Evolutionary conservation across 2,888 invertebrate species (phyloP).

Genomic region (Morpho achilles): DNA sequence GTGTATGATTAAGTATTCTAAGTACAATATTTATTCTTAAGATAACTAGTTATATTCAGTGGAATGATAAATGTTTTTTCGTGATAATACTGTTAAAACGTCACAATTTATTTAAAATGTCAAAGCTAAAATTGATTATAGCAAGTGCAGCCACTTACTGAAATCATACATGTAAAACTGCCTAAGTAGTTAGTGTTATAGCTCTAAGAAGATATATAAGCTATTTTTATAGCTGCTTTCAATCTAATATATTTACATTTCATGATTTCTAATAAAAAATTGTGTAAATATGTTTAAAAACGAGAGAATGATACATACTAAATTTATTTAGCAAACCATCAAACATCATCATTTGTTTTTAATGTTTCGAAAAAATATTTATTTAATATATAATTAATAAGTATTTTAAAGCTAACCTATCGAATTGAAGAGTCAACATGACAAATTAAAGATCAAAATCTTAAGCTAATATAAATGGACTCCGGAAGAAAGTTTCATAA

Average conservation of each 20-base stretch:
- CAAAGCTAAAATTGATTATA: neutral
- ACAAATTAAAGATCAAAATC: neutral
- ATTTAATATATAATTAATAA: no score
- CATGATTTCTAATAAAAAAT: slow-evolving; percentile 7
- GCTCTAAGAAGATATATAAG: slow-evolving; percentile 3
- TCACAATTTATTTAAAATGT: slow-evolving; percentile 1
- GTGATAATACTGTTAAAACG: slow-evolving; percentile 17
- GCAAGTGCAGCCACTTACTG: neutral
- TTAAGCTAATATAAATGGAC: neutral
- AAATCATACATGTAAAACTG: neutral
- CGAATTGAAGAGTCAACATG: no score
- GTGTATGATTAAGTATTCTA: slow-evolving; percentile 4
- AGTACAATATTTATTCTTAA: slow-evolving; percentile 18
- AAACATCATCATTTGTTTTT: neutral
- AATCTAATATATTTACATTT: slow-evolving; percentile 5
- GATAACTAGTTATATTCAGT: slow-evolving; percentile 18
- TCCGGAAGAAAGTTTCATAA: slow-evolving; percentile 2
- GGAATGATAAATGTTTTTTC: slow-evolving; percentile 17
- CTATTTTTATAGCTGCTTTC: slow-evolving; percentile 1
- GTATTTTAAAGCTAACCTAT: neutral
- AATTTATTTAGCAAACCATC: no score
- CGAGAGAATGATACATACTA: neutral
- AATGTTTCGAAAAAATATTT: neutral
- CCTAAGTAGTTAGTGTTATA: neutral
- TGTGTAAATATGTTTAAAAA: slow-evolving; percentile 2